Evolutionary conservation across 2,113 vertebrate genomes (phyloP).

Genomic region (Spermophilus dauricus): DNA sequence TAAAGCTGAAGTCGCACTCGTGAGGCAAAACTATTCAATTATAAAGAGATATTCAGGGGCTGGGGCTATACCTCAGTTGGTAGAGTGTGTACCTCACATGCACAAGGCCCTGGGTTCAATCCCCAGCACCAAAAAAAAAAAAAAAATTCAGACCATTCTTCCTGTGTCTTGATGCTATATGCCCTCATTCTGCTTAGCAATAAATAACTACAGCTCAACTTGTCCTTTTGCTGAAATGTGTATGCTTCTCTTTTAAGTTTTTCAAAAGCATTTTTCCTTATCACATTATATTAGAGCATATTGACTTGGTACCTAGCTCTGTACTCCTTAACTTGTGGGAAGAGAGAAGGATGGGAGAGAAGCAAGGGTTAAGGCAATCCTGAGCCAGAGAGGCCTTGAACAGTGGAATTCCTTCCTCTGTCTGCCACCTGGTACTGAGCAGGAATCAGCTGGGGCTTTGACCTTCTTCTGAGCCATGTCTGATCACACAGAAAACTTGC

Average conservation of each 20-base stretch:
- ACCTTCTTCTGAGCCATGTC: constrained; percentile 45
- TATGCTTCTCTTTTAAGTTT: background rate
- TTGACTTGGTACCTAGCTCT: background rate
- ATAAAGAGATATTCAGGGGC: background rate
- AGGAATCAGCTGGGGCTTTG: constrained; percentile 16
- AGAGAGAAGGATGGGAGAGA: background rate
- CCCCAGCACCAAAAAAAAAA: too few relatives aligned
- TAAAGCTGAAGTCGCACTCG: background rate
- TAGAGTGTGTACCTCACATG: too few relatives aligned
- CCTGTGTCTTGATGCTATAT: background rate
- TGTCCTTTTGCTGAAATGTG: background rate
- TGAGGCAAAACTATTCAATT: background rate
- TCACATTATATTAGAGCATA: background rate
- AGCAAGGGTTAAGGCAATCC: background rate
- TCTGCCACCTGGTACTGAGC: background rate
- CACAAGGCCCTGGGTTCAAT: too few relatives aligned
- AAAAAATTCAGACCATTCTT: background rate
- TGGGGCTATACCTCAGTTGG: too few relatives aligned
- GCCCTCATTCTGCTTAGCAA: background rate
- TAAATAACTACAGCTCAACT: background rate
- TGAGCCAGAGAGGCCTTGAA: background rate
- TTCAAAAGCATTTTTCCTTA: background rate
- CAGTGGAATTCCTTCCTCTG: background rate
- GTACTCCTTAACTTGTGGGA: background rate
- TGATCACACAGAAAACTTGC: constrained; percentile 34